These are phyloP conservation scores for Limonius californicus DNA, from an alignment of 1,140 invertebrate species.

Conservation along the genomic window DNA sequence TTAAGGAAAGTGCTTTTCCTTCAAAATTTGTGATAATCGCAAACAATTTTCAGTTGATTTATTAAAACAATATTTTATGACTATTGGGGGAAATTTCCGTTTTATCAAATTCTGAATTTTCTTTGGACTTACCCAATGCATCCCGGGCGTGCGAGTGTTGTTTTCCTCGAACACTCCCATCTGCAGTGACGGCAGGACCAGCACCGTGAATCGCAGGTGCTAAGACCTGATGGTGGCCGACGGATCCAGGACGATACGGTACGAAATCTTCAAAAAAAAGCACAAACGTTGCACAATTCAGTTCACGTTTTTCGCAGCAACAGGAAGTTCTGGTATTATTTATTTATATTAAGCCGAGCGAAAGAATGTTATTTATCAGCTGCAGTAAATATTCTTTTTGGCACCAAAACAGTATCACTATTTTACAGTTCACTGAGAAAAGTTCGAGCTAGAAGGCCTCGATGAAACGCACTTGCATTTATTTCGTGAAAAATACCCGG, in stretches of 20 bases:
- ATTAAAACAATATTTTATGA: no score
- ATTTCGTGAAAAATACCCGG: neutral
- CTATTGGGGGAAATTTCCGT: no score
- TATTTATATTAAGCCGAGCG: no score
- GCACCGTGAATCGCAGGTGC: slow-evolving; percentile 17
- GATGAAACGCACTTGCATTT: slow-evolving; percentile 2
- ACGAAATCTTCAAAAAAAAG: neutral
- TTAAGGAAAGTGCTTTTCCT: no score
- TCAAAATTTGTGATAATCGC: no score
- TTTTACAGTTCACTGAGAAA: slow-evolving; percentile 7
- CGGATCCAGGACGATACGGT: neutral
- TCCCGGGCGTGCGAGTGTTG: slow-evolving; percentile 43
- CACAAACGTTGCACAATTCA: slow-evolving; percentile 7
- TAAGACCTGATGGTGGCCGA: neutral
- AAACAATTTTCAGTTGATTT: no score
- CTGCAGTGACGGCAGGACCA: slow-evolving; percentile 42
- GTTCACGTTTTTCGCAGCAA: no score
- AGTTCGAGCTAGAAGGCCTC: neutral
- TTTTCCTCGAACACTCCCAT: slow-evolving; percentile 47
- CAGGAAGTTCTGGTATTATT: no score
- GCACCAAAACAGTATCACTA: slow-evolving; percentile 12
- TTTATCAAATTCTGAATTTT: no score
- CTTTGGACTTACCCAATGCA: slow-evolving; percentile 47
- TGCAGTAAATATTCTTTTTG: slow-evolving; percentile 6
- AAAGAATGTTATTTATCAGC: no score